A percentile compares a stretch with the other conserved stretches of the same genome.
Evolutionary conservation across 1,140 invertebrate genomes (phyloP).

Genomic region (Metaphire vulgaris): DNA sequence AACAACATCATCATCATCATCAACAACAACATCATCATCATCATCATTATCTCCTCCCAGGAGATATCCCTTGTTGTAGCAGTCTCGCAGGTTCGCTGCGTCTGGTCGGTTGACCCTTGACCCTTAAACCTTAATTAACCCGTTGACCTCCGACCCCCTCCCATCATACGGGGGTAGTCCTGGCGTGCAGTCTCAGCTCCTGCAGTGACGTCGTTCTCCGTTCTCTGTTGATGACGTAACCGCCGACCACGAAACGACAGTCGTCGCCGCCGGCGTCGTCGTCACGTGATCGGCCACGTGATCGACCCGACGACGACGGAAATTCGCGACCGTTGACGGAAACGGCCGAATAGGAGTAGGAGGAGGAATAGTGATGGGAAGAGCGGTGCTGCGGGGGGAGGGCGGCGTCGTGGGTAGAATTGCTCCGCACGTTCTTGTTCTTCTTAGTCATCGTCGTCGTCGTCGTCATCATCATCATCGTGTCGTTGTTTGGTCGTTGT

Average conservation of each 20-base stretch:
- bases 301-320: not conserved
- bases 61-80: too few species aligned
- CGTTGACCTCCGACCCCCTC: too few species aligned
- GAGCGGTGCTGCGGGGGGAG: too few species aligned
- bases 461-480: not conserved
- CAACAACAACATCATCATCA: not conserved
- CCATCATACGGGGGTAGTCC: not conserved
- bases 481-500: slow-evolving; percentile 2
- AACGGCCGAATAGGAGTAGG: not conserved
- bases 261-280: not conserved
- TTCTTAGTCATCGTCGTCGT: not conserved
- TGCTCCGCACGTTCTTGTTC: too few species aligned
- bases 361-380: too few species aligned
- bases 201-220: not conserved
- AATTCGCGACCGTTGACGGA: not conserved
- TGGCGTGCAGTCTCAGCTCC: not conserved
- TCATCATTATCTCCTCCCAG: too few species aligned
- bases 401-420: too few species aligned
- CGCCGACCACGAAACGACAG: not conserved
- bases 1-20: not conserved
- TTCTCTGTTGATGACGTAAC: not conserved
- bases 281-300: not conserved
- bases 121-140: too few species aligned
- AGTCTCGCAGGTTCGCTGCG: too few species aligned
- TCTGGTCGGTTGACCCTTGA: too few species aligned